Evolutionary conservation across 2,113 vertebrate species (phyloP), one percentile per base, ranked within the genome.

Genomic region (Syngnathus scovelli): DNA sequence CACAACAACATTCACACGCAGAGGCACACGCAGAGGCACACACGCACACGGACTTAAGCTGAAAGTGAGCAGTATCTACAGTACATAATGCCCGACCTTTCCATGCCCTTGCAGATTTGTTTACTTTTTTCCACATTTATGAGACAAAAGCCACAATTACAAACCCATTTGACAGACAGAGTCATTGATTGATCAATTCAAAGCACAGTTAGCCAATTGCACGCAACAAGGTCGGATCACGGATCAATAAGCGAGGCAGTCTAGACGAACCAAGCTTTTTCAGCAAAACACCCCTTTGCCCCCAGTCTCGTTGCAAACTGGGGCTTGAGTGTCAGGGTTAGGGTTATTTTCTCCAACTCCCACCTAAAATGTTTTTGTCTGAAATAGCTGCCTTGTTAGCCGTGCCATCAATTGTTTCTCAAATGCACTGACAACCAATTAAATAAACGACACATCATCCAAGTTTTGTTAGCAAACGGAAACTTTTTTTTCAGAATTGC

Each of bases 251-350:
- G 46, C 51, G 10, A 48, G 63, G 63, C 33, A 36, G 63, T 37
- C 44, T 64, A 64, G 46, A 64, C 44, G 36, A 64, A 64, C 4
- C 44, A 36, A 64, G 51, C 7, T n/a, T n/a, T 27, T 63, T 41
- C n/a, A 63, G 23, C 61, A 27, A 63, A 61, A 61, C n/a, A 12
- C 38, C 60, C 12, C 21, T 46, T 49, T 64, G 62, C 27, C 44
- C 61, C 13, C 1, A 11, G 23, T 27, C 43, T 48, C 21, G 46
- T 44, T 64, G 62, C 23, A 48, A 64, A 46, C 8, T 36, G 62
- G 62, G 43, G 41, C 39, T 46, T 13, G 41, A 15, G 21, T 16
- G 41, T 12, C 11, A 6, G 43, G 7, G n/a, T n/a, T n/a, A n/a
- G n/a, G n/a, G n/a, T n/a, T 6, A 36, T 58, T 16, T 58, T 33